Evolutionary conservation across 2,888 invertebrate genomes (phyloP), one percentile per base, ranked within the genome.

Genomic region (Drosophila nr. fundita): DNA sequence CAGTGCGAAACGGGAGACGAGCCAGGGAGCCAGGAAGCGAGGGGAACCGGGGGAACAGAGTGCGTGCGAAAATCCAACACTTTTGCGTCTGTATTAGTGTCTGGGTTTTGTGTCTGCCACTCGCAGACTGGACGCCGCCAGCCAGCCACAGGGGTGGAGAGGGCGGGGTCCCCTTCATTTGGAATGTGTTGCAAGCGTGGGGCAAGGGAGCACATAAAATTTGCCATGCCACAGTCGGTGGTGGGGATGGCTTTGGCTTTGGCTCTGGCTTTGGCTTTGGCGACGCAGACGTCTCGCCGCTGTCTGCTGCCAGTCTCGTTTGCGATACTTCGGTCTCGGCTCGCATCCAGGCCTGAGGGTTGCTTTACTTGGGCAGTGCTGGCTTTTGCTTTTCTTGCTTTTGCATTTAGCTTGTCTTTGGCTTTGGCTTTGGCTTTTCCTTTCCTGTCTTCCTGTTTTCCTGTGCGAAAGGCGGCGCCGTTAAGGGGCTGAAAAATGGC

Each of bases 31-130:
- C 32, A 67, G 18, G n/a, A n/a, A 59, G 18, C 7, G 27, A 10
- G 36, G 24, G 29, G n/a, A 29, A 10, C n/a, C 29, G 21, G 27
- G 15, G 45, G 2, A 24, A 15, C 24, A 45, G 34, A 69, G 67
- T 87, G 86, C 88, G 88, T 89, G 90, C 88, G 88, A 89, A 85
- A 85, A 89, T 74, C 77, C 88, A 88, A 85, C 88, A 87, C 86
- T 82, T 75, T 70, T 71, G 62, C 52, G 63, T 57, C 78, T 65
- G 55, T 53, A 38, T 61, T 64, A 42, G 59, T 66, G 68, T 64
- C 67, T 71, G 59, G 50, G 59, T 32, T 50, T 68, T 57, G 53
- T 32, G 64, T 63, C 72, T 77, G 68, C 72, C 72, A 70, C 66
- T 68, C 69, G 71, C 87, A 83, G 81, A 83, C 89, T 85, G 84